A percentile compares a stretch with the other conserved stretches of the same genome.
phyloP scores from a whole-genome alignment of 2,113 vertebrate genomes.

The Elephantulus edwardii region DNA sequence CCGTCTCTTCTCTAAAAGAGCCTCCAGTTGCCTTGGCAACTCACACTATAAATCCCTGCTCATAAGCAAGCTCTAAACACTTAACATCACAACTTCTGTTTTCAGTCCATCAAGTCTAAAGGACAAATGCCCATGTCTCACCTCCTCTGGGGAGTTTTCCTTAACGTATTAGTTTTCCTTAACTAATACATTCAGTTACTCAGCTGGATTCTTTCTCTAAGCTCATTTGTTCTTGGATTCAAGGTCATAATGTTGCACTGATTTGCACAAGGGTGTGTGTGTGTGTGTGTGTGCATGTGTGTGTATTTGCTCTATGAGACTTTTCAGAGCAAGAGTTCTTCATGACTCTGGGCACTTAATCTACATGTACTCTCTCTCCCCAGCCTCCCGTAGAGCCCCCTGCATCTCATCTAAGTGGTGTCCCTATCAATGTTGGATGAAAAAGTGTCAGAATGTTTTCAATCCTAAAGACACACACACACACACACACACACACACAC shows the following conservation, averaged over 20 bases:
- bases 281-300: neutral
- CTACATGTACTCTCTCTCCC: neutral
- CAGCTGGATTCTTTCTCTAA: slow-evolving; percentile 4
- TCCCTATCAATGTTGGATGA: neutral
- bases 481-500: neutral
- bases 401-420: neutral
- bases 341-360: neutral
- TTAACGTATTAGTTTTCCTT: neutral
- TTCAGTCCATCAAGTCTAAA: neutral
- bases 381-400: neutral
- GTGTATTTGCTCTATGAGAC: neutral
- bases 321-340: slow-evolving; percentile 19
- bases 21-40: neutral
- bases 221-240: neutral
- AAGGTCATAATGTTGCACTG: neutral
- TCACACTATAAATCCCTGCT: neutral
- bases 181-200: neutral
- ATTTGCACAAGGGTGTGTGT: neutral
- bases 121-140: neutral
- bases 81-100: neutral
- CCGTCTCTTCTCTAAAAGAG: neutral
- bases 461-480: neutral
- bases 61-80: neutral
- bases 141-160: neutral
- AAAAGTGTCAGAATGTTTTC: neutral